These are phyloP conservation scores for Archocentrus centrarchus DNA, from an alignment of 2,113 vertebrate species.

Conservation along the genomic window DNA sequence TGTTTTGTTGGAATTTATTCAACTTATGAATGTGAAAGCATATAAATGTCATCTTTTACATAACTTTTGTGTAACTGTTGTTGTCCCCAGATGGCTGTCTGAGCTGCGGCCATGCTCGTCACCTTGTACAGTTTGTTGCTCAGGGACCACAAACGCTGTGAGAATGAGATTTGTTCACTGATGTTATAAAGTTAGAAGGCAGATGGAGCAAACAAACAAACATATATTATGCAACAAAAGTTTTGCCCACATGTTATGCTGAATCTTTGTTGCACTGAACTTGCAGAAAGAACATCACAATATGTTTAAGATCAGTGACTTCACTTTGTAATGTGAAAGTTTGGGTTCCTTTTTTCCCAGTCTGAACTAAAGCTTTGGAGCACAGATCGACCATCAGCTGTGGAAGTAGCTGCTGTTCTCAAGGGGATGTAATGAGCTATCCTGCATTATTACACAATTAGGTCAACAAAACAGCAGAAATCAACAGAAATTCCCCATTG, in stretches of 20 bases:
- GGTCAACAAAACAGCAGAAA: too few relatives aligned
- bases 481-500: too few relatives aligned
- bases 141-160: slow-evolving; percentile 41
- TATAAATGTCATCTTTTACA: slow-evolving; percentile 27
- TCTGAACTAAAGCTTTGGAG: not conserved
- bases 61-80: slow-evolving; percentile 43
- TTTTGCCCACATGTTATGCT: slow-evolving; percentile 52
- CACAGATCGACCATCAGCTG: not conserved
- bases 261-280: not conserved
- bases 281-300: slow-evolving; percentile 35
- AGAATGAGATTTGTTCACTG: slow-evolving; percentile 32
- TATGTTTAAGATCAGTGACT: slow-evolving; percentile 17
- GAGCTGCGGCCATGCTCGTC: slow-evolving; percentile 41
- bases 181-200: slow-evolving; percentile 15
- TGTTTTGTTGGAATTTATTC: not conserved
- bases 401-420: slow-evolving; percentile 5
- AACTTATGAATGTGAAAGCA: not conserved
- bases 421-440: not conserved
- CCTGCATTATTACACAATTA: not conserved
- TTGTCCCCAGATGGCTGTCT: slow-evolving; percentile 57
- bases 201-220: slow-evolving; percentile 14
- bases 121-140: slow-evolving; percentile 40
- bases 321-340: not conserved
- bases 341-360: slow-evolving; percentile 5
- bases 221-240: slow-evolving; percentile 45